Conservation (phyloP, 2,888 invertebrate genomes). For the Phrixothrix hirtus region DNA sequence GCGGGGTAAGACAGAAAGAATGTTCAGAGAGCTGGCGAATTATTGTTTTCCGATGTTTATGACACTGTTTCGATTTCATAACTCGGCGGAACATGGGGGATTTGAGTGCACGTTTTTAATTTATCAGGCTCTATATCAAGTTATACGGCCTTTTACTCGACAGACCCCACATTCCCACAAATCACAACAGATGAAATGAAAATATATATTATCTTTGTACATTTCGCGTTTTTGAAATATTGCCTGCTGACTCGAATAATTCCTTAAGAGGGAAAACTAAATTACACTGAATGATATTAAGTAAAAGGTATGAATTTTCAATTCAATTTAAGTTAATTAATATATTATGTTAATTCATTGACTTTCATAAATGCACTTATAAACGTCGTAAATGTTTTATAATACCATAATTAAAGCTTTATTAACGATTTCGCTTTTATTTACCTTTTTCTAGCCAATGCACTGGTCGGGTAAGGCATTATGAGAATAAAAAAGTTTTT, state of each 20-base stretch:
- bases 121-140: slow-evolving; percentile 58
- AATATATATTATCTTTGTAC: slow-evolving; percentile 41
- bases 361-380: too few relatives aligned
- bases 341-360: too few relatives aligned
- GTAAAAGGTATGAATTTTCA: neutral
- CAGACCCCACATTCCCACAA: slow-evolving; percentile 53
- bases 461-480: too few relatives aligned
- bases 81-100: slow-evolving; percentile 52
- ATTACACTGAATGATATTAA: neutral
- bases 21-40: slow-evolving; percentile 49
- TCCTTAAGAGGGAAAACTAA: slow-evolving; percentile 13
- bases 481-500: too few relatives aligned
- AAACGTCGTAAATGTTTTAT: neutral
- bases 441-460: too few relatives aligned
- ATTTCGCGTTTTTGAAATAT: slow-evolving; percentile 29
- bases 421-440: too few relatives aligned
- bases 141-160: slow-evolving; percentile 51
- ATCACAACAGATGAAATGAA: slow-evolving; percentile 53
- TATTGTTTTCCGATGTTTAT: slow-evolving; percentile 60
- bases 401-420: too few relatives aligned
- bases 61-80: slow-evolving; percentile 59
- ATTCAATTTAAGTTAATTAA: neutral
- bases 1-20: slow-evolving; percentile 45
- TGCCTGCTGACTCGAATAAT: slow-evolving; percentile 27
- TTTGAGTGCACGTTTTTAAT: slow-evolving; percentile 58